These are phyloP conservation scores for Dryocosmus kuriphilus DNA, from an alignment of 2,888 invertebrate genomes.

Conservation along the genomic window DNA sequence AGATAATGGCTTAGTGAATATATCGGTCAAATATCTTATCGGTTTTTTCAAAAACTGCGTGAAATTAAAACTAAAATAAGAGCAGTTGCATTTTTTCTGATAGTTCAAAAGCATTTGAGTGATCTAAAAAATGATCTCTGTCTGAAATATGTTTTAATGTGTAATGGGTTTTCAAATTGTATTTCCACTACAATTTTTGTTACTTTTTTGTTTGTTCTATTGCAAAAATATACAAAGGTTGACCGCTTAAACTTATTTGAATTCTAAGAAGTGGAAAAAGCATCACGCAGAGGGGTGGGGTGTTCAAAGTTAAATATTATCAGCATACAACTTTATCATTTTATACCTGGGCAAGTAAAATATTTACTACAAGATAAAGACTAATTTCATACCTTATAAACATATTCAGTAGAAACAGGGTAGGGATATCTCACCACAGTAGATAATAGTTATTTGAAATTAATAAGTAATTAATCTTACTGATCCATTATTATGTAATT, in stretches of 20 bases:
- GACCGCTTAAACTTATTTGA: background rate
- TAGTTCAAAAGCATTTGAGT: background rate
- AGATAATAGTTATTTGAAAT: background rate
- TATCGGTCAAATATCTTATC: background rate
- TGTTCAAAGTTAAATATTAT: background rate
- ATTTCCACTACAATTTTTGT: too few species aligned
- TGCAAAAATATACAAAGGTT: too few species aligned
- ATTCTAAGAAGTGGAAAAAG: background rate
- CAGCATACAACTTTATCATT: slow-evolving; percentile 6
- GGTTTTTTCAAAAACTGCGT: background rate
- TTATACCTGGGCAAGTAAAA: background rate
- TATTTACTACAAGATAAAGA: slow-evolving; percentile 17
- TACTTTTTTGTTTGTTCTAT: too few species aligned
- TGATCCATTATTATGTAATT: too few species aligned
- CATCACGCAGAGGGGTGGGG: too few species aligned
- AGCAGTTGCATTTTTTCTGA: background rate
- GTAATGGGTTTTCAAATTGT: too few species aligned
- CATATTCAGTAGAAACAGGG: slow-evolving; percentile 2
- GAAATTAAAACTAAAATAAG: background rate
- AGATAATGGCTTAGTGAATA: background rate
- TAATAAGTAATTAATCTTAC: too few species aligned
- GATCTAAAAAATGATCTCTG: background rate
- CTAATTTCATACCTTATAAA: background rate
- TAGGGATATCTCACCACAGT: background rate
- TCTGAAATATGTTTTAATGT: too few species aligned